Conservation (phyloP, 2,113 vertebrate genomes). For the Dermatemys mawii region DNA sequence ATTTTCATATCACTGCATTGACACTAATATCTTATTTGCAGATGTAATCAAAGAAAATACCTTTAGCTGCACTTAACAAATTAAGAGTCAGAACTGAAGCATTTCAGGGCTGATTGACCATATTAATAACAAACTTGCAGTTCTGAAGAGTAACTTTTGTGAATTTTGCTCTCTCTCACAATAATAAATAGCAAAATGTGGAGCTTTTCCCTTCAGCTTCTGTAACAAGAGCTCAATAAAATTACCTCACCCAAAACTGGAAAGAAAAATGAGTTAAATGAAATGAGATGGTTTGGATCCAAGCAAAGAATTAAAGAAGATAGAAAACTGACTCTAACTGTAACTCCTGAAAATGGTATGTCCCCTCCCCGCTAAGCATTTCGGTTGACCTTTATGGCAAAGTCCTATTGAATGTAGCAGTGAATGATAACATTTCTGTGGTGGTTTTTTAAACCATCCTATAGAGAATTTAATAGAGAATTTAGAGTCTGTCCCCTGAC, state of each 20-base stretch:
- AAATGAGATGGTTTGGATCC: background rate
- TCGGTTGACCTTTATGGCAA: background rate
- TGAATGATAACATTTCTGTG: conserved; percentile 32
- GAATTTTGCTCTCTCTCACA: background rate
- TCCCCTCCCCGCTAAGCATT: conserved; percentile 31
- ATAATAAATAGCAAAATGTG: background rate
- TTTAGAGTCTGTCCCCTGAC: conserved; percentile 23
- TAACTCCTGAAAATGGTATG: conserved; percentile 9
- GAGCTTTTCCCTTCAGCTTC: conserved; percentile 6
- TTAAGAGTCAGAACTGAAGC: conserved; percentile 51
- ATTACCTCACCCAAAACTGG: conserved; percentile 2
- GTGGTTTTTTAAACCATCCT: background rate
- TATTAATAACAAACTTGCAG: conserved; percentile 33
- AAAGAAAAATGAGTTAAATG: background rate
- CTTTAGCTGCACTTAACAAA: conserved; percentile 61
- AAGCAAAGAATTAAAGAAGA: background rate
- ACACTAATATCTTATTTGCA: conserved; percentile 78
- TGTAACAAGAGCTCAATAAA: background rate
- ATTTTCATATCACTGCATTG: conserved; percentile 76
- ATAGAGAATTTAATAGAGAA: conserved; percentile 39
- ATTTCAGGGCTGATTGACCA: conserved; percentile 54
- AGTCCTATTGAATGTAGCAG: conserved; percentile 19
- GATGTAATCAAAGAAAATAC: conserved; percentile 75
- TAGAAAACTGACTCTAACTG: conserved; percentile 4
- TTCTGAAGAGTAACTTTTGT: background rate